Base-by-base conservation (phyloP, 2,797 vertebrate species). In the Manis pentadactyla region DNA sequence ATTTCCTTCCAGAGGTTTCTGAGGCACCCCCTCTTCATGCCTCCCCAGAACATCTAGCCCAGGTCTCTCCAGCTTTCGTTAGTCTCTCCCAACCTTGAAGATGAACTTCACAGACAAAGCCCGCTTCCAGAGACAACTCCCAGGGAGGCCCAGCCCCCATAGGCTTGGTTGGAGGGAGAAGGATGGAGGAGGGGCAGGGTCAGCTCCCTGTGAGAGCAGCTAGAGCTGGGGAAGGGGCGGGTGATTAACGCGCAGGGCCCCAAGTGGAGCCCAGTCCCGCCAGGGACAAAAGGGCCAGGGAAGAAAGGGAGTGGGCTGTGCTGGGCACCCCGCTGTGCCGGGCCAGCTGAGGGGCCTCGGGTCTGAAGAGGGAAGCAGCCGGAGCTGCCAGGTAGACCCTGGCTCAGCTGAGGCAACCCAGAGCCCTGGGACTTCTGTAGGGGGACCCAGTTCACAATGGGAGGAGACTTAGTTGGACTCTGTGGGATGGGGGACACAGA, bases 91-190 rank as follows among this genome's bases (percentile, higher is more conserved):
- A 99, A 99, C 99, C 99, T 99, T 99, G 99, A 99, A 99, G 99
- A 99, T 99, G 99, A 99, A 99, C 99, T 99, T 99, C 98, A 98
- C 84, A 98, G 95, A 98, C 98, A 98, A 99, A 99, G 98, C 98
- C 97, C 96, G 95, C 96, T 97, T 97, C 97, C 98, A 98, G 98
- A 99, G 98, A 99, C 97, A 98, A 98, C 97, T 98, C 97, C 90
- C 94, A 98, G 98, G 87, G 96, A 98, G 93, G 98, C 96, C 98
- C 97, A 97, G 95, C 96, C 98, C 98, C 99, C 99, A 99, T 99
- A 98, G 98, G 99, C 98, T 97, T 31, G 86, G 90, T 93, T 94
- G 96, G 94, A 97, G 96, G 87, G 68, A 97, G 98, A 97, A 94
- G 75, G 92, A 25, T 89, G 64, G 64, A 91, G 74, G 39, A 14